These are phyloP conservation scores for Prorops nasuta DNA, from an alignment of 1,140 invertebrate species.

Conservation along the genomic window DNA sequence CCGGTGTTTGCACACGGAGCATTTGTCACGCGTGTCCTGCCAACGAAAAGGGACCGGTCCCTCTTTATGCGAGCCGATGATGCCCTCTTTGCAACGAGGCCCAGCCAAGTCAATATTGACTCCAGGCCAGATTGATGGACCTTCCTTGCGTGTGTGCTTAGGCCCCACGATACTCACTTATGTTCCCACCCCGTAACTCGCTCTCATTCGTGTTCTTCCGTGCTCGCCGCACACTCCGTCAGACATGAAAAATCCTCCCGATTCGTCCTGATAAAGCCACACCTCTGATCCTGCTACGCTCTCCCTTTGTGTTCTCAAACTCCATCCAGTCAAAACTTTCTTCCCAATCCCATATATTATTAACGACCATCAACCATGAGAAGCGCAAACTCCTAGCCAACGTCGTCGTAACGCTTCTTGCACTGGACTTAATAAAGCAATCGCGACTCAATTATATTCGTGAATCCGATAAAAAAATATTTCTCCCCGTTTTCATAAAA, in stretches of 20 bases:
- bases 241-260: conserved; percentile 1
- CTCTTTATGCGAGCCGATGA: conserved; percentile 45
- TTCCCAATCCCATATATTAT: no score
- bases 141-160: conserved; percentile 45
- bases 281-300: no score
- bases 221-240: background rate
- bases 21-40: conserved; percentile 57
- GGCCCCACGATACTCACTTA: conserved; percentile 51
- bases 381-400: no score
- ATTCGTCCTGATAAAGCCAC: no score
- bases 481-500: no score
- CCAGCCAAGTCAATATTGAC: conserved; percentile 56
- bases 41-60: conserved; percentile 45
- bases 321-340: no score
- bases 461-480: no score
- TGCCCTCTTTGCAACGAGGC: conserved; percentile 54
- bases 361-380: no score
- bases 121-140: conserved; percentile 54
- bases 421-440: no score
- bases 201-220: conserved; percentile 7
- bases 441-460: no score
- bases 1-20: conserved; percentile 50
- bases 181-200: conserved; percentile 32
- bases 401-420: no score
- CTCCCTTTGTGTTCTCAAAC: no score